Percentiles rank a stretch among this genome's conserved stretches.
Evolutionary conservation across 2,888 invertebrate species (phyloP).

Genomic region (Autographa pulchrina): DNA sequence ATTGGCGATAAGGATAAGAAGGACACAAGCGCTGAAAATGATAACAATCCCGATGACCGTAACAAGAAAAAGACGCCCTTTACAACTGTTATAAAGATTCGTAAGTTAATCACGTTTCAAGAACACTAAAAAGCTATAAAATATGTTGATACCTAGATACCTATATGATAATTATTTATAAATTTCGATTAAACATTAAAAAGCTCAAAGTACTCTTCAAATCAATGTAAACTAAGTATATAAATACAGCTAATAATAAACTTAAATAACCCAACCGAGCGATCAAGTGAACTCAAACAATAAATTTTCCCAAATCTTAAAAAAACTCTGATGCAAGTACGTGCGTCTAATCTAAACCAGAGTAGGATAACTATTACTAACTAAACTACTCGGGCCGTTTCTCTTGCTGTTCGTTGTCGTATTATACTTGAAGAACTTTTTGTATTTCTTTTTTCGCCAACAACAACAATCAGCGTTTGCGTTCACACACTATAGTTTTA

Average conservation of each 20-base stretch:
- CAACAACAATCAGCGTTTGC: conserved; percentile 40
- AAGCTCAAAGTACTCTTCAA: neutral
- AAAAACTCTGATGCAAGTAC: neutral
- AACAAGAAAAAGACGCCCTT: conserved; percentile 69
- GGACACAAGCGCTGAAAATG: conserved; percentile 57
- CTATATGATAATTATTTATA: no score
- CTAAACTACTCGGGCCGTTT: neutral
- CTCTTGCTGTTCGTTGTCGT: neutral
- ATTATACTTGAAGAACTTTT: neutral
- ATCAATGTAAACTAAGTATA: neutral
- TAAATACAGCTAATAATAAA: neutral
- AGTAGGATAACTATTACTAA: neutral
- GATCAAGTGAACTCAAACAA: neutral
- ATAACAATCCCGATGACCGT: conserved; percentile 60
- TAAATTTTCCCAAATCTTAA: neutral
- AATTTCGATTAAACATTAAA: neutral
- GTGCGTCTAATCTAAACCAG: neutral
- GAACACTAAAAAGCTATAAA: neutral
- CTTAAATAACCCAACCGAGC: neutral
- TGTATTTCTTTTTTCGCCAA: conserved; percentile 15
- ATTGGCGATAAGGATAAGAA: conserved; percentile 74
- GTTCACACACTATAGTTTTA: conserved; percentile 22
- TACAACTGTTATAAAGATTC: conserved; percentile 79
- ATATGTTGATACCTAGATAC: neutral
- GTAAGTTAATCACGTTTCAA: conserved; percentile 71